A percentile compares a stretch with the other conserved stretches of the same genome.
These are phyloP conservation scores for Barbus barbus DNA, from an alignment of 2,113 vertebrate species.

Conservation along the genomic window DNA sequence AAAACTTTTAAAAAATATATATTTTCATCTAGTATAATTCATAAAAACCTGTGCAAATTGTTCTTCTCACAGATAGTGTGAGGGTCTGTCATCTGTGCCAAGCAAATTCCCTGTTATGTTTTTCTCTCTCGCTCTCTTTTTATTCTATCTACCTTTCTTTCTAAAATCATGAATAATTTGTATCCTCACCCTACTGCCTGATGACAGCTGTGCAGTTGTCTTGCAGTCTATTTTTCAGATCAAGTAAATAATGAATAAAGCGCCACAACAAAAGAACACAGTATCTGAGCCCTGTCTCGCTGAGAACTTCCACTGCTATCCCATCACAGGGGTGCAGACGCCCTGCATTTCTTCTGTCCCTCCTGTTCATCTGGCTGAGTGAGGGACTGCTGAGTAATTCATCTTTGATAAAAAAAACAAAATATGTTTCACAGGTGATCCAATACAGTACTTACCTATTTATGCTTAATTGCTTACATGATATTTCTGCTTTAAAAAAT, in stretches of 20 bases:
- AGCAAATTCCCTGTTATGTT: slow-evolving; percentile 58
- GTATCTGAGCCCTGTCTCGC: slow-evolving; percentile 61
- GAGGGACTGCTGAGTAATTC: not conserved
- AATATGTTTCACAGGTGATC: not conserved
- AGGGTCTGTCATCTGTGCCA: slow-evolving; percentile 55
- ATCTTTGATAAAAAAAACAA: not conserved
- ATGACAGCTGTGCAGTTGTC: slow-evolving; percentile 79
- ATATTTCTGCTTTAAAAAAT: not conserved
- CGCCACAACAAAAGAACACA: slow-evolving; percentile 72
- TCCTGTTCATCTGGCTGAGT: slow-evolving; percentile 1
- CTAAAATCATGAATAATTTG: slow-evolving; percentile 78
- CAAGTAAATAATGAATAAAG: slow-evolving; percentile 82
- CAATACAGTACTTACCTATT: not conserved
- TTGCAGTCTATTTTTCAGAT: slow-evolving; percentile 77
- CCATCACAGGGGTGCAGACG: slow-evolving; percentile 6
- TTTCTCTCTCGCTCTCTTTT: not conserved
- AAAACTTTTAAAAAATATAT: not conserved
- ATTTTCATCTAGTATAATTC: not conserved
- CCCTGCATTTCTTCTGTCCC: slow-evolving; percentile 12
- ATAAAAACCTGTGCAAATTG: slow-evolving; percentile 24
- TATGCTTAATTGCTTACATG: not conserved
- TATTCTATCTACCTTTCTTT: slow-evolving; percentile 68
- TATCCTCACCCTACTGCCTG: slow-evolving; percentile 69
- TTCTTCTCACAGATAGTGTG: slow-evolving; percentile 52
- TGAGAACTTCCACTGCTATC: slow-evolving; percentile 8